phyloP scores from a whole-genome alignment of 2,113 vertebrate genomes.

The Seriola dumerili region DNA sequence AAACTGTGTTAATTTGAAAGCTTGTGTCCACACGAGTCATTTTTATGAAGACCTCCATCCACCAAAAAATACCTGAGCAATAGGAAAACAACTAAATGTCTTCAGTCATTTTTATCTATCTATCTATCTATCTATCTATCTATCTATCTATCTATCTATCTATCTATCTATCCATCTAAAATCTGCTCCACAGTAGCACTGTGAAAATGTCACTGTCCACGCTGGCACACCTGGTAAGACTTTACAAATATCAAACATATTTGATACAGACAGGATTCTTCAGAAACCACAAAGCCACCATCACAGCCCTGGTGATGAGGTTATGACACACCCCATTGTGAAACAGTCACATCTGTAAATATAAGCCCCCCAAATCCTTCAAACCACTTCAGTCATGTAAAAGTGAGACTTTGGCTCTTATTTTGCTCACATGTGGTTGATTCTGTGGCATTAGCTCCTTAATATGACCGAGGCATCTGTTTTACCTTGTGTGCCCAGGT shows the following conservation, averaged over 20 bases:
- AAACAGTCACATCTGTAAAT: background rate
- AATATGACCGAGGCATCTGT: background rate
- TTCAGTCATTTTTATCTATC: background rate
- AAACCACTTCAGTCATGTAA: background rate
- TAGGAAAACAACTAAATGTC: background rate
- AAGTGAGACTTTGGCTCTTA: background rate
- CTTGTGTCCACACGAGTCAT: background rate
- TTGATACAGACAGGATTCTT: background rate
- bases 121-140: too few relatives aligned
- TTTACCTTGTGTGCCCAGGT: conserved; percentile 58
- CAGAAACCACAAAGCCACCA: too few relatives aligned
- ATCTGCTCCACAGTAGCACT: background rate
- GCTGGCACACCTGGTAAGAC: background rate
- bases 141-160: background rate
- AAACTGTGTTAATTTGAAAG: background rate
- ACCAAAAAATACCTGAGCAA: background rate
- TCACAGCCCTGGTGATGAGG: too few relatives aligned
- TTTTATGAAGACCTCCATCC: background rate
- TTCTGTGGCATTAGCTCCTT: background rate
- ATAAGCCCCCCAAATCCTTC: background rate
- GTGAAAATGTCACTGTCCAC: background rate
- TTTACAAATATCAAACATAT: background rate
- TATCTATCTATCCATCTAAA: too few relatives aligned
- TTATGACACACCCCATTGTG: too few relatives aligned
- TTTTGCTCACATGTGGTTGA: background rate